Conservation (phyloP, 1,140 invertebrate species). For the Pseudachorutes palmiensis region DNA sequence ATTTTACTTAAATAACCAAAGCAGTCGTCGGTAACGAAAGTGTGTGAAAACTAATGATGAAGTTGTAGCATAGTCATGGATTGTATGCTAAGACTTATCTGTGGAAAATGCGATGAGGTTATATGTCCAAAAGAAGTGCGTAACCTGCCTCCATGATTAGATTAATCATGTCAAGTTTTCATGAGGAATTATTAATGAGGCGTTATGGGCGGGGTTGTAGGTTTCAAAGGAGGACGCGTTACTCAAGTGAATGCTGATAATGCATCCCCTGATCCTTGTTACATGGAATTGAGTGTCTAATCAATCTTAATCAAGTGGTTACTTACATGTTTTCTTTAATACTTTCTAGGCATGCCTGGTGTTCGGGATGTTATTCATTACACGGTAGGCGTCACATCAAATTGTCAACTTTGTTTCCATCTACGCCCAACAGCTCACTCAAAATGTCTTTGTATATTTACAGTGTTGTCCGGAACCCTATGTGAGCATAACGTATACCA, state of each 20-base stretch:
- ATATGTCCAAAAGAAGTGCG: no score
- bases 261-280: no score
- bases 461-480: slow-evolving; percentile 31
- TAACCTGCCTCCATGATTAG: neutral
- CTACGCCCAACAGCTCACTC: neutral
- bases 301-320: neutral
- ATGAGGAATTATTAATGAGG: neutral
- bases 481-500: slow-evolving; percentile 90
- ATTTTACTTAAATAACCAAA: no score
- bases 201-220: neutral
- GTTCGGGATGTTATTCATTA: slow-evolving; percentile 16
- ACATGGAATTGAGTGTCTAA: neutral
- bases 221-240: no score
- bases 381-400: neutral
- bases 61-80: no score
- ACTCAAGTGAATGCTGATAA: no score
- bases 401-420: neutral
- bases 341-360: slow-evolving; percentile 15
- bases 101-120: no score
- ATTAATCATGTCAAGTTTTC: neutral
- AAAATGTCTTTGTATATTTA: neutral
- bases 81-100: no score
- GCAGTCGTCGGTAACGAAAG: no score
- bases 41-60: no score
- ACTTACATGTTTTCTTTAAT: neutral